phyloP scores from a whole-genome alignment of 2,888 invertebrate species.

The Synergus gifuensis region DNA sequence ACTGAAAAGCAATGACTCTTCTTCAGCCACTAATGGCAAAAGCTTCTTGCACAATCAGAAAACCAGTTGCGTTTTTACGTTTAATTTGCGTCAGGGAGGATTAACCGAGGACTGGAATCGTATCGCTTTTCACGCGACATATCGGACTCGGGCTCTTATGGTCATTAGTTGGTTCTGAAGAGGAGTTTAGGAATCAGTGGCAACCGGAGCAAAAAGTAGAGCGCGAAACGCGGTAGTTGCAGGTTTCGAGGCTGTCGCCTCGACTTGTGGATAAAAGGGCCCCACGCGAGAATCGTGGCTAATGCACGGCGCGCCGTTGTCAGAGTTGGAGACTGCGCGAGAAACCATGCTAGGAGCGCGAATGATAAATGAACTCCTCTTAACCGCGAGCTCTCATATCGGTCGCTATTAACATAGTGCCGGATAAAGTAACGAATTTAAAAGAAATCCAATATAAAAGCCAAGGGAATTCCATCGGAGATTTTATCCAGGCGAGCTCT shows the following conservation, averaged over 20 bases:
- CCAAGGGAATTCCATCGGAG: slow-evolving; percentile 77
- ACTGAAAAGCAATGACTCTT: not conserved
- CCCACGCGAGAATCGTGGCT: slow-evolving; percentile 61
- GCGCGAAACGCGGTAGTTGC: slow-evolving; percentile 27
- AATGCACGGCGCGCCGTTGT: slow-evolving; percentile 57
- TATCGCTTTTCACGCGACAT: slow-evolving; percentile 39
- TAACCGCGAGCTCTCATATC: slow-evolving; percentile 75
- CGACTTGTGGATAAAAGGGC: slow-evolving; percentile 45
- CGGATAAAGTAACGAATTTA: slow-evolving; percentile 77
- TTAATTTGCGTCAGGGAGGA: slow-evolving; percentile 23
- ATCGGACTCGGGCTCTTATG: slow-evolving; percentile 33
- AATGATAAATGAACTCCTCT: slow-evolving; percentile 76
- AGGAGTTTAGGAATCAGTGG: slow-evolving; percentile 13
- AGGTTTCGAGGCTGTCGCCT: slow-evolving; percentile 26
- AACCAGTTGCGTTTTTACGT: not conserved
- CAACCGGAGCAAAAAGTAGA: slow-evolving; percentile 26
- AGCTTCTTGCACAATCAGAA: not conserved
- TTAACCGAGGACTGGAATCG: slow-evolving; percentile 18
- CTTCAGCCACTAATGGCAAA: not conserved
- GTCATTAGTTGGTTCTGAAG: slow-evolving; percentile 23
- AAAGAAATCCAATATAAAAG: slow-evolving; percentile 77
- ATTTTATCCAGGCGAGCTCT: slow-evolving; percentile 75
- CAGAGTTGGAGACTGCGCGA: slow-evolving; percentile 57
- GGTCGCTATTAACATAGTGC: slow-evolving; percentile 76
- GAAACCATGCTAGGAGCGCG: slow-evolving; percentile 50